Evolutionary conservation across 2,888 invertebrate species (phyloP).

Genomic region (Amaurobius ferox): DNA sequence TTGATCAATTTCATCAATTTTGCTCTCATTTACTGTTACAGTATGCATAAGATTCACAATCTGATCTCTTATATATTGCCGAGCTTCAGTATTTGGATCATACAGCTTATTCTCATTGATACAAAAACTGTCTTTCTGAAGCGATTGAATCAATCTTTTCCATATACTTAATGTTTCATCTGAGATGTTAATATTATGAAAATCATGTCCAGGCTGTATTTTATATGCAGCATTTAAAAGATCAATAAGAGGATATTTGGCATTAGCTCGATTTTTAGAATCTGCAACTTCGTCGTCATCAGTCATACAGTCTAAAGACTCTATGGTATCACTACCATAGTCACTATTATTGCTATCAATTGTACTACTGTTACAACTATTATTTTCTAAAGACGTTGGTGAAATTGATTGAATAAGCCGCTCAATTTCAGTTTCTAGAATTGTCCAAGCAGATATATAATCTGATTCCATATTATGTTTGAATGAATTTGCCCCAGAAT

Average conservation of each 20-base stretch:
- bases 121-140: constrained; percentile 77
- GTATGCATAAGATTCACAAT: constrained; percentile 74
- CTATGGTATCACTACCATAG: constrained; percentile 74
- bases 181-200: constrained; percentile 77
- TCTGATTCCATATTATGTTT: constrained; percentile 45
- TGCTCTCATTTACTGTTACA: constrained; percentile 58
- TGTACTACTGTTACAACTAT: constrained; percentile 71
- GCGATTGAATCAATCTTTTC: constrained; percentile 88
- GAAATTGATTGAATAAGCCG: constrained; percentile 72
- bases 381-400: constrained; percentile 52
- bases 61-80: constrained; percentile 73
- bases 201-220: constrained; percentile 33
- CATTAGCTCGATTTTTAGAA: constrained; percentile 24
- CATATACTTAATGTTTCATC: constrained; percentile 91
- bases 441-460: constrained; percentile 52
- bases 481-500: constrained; percentile 25
- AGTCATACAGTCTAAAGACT: constrained; percentile 71
- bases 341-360: constrained; percentile 74
- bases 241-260: constrained; percentile 31
- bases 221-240: constrained; percentile 29
- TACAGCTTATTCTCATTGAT: constrained; percentile 41
- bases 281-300: constrained; percentile 71
- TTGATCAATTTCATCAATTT: constrained; percentile 14
- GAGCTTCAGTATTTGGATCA: constrained; percentile 65
- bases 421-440: constrained; percentile 73